Base-by-base conservation (phyloP, 2,888 invertebrate species). In the Agriopis leucophaearia region DNA sequence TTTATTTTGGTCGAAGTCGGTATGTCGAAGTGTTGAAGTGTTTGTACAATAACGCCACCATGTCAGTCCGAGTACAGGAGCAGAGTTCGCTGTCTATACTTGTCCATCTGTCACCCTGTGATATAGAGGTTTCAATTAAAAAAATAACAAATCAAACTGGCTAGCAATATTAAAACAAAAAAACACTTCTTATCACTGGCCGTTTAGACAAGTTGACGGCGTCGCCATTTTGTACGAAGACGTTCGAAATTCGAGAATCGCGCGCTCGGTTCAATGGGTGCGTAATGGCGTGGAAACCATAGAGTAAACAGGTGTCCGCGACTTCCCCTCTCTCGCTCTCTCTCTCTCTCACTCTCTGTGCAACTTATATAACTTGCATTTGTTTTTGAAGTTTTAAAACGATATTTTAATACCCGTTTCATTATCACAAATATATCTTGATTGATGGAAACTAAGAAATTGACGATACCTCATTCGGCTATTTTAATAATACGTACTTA, bases 251-350 rank as follows among this genome's bases (percentile, higher is more conserved):
- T 88, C 84, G 83, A 90, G 90, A 88, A 88, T 87, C 85, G 85
- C 85, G 81, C 78, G 84, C 85, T 81, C 89, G 83, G 80, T 81
- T 88, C 84, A 89, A 85, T 86, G 85, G 79, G 85, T 82, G 84
- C 80, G 77, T 88, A 89, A 92, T 92, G 92, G 84, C 83, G 83
- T 80, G 90, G 88, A 89, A 92, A 87, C 86, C 84, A 89, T 89
- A 91, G 90, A 89, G 88, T 88, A 90, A 86, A 87, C 88, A 89
- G 89, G 85, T 89, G 87, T 83, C 81, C 80, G 71, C 72, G 54
- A 63, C 18, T 64, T 44, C 55, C 55, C 44, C 45, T 52, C 47
- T 12, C n/a, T n/a, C n/a, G n/a, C n/a, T n/a, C n/a, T n/a, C n/a
- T n/a, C n/a, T n/a, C n/a, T n/a, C n/a, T n/a, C n/a, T n/a, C n/a